Conservation (phyloP, 2,113 vertebrate species). For the Amblyopsis rosae region DNA sequence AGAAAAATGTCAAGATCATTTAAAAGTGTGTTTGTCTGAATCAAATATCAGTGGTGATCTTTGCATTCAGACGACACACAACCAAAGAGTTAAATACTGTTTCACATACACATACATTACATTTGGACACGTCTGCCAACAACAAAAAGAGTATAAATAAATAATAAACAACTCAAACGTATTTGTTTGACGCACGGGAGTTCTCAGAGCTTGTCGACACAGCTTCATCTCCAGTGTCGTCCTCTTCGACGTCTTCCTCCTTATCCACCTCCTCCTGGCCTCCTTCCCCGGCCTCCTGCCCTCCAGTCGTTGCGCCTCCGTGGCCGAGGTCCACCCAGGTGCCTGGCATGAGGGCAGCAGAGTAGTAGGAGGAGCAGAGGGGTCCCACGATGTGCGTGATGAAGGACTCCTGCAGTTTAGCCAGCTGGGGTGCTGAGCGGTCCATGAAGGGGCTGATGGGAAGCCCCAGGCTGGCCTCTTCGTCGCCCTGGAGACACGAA, state of each 20-base stretch:
- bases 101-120: no score
- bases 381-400: conserved; percentile 96
- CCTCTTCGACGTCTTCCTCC: conserved; percentile 43
- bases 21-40: no score
- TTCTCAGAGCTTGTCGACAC: conserved; percentile 77
- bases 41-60: no score
- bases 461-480: conserved; percentile 91
- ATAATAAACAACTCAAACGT: neutral
- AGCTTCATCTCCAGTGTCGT: conserved; percentile 75
- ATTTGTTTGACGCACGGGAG: conserved; percentile 60
- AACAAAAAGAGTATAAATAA: neutral
- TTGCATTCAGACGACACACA: neutral
- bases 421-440: conserved; percentile 90
- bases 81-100: neutral
- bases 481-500: conserved; percentile 82
- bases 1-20: no score
- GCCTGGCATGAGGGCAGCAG: conserved; percentile 91
- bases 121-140: no score
- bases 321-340: conserved; percentile 84
- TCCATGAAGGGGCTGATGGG: conserved; percentile 98
- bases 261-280: conserved; percentile 63
- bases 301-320: conserved; percentile 62
- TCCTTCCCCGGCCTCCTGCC: conserved; percentile 31
- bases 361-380: conserved; percentile 89
- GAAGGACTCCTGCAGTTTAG: conserved; percentile 95